Conservation (phyloP, 92 coral and sea anemone species). For the Palythoa heliodiscus region DNA sequence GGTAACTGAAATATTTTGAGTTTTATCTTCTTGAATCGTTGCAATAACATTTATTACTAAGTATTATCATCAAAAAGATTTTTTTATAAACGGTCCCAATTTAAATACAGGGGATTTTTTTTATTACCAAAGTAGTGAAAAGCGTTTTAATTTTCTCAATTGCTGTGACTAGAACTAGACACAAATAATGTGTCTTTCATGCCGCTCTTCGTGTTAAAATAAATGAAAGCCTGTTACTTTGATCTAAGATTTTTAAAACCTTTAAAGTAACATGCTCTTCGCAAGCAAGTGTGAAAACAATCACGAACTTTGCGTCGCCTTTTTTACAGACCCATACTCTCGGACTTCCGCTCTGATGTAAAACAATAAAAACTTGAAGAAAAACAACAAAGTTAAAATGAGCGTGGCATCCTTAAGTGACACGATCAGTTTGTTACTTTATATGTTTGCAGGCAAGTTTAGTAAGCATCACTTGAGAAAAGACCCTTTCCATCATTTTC, state of each 20-base stretch:
- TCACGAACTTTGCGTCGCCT: neutral
- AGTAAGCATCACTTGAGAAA: too few relatives aligned
- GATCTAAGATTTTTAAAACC: neutral
- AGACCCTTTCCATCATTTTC: too few relatives aligned
- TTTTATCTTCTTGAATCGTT: neutral
- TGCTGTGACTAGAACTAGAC: too few relatives aligned
- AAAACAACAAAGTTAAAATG: neutral
- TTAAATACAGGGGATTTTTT: too few relatives aligned
- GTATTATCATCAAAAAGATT: neutral
- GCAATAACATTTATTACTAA: neutral
- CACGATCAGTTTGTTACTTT: too few relatives aligned
- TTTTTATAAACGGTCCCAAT: neutral
- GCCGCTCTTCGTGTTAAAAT: neutral
- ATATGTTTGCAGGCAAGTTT: too few relatives aligned
- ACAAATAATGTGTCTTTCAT: too few relatives aligned
- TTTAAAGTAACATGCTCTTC: neutral
- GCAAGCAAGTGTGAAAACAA: neutral
- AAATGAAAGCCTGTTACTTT: neutral
- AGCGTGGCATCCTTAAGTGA: neutral
- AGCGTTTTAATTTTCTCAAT: too few relatives aligned
- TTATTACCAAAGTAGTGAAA: neutral
- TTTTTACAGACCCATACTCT: neutral
- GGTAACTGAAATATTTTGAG: slow-evolving; percentile 30
- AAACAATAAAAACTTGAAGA: neutral
- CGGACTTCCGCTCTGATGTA: neutral